A percentile compares a stretch with the other conserved stretches of the same genome.
phyloP scores from a whole-genome alignment of 2,888 invertebrate genomes.

The Polydrusus cervinus region DNA sequence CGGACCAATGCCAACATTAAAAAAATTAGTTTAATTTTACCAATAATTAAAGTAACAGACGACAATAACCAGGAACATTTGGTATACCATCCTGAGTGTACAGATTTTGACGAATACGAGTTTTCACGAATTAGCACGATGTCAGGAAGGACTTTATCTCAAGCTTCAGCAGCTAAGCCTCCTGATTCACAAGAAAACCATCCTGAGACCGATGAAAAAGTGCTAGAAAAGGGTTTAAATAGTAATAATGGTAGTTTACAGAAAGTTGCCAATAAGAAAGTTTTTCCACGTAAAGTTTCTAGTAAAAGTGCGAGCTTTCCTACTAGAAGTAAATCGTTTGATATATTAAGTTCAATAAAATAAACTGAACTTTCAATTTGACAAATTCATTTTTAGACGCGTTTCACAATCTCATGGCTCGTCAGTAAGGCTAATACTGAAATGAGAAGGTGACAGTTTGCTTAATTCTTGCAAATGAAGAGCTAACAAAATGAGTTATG shows the following conservation, averaged over 20 bases:
- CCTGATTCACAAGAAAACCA: neutral
- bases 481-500: too few species aligned
- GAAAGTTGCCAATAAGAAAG: neutral
- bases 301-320: neutral
- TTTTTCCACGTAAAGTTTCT: neutral
- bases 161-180: neutral
- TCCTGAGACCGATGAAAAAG: neutral
- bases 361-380: neutral
- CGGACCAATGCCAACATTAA: slow-evolving; percentile 37
- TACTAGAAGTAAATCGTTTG: neutral
- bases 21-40: slow-evolving; percentile 53
- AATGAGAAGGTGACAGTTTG: too few species aligned
- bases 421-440: too few species aligned
- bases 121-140: neutral
- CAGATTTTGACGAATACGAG: neutral
- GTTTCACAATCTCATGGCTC: too few species aligned
- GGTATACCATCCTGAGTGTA: slow-evolving; percentile 24
- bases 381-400: too few species aligned
- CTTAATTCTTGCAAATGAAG: too few species aligned
- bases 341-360: neutral
- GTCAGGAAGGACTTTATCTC: neutral
- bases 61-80: slow-evolving; percentile 46
- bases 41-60: slow-evolving; percentile 56
- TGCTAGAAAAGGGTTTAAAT: neutral
- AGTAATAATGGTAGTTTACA: neutral